A percentile compares a stretch with the other conserved stretches of the same genome.
phyloP scores from a whole-genome alignment of 2,113 vertebrate species.

The Engraulis encrasicolus region DNA sequence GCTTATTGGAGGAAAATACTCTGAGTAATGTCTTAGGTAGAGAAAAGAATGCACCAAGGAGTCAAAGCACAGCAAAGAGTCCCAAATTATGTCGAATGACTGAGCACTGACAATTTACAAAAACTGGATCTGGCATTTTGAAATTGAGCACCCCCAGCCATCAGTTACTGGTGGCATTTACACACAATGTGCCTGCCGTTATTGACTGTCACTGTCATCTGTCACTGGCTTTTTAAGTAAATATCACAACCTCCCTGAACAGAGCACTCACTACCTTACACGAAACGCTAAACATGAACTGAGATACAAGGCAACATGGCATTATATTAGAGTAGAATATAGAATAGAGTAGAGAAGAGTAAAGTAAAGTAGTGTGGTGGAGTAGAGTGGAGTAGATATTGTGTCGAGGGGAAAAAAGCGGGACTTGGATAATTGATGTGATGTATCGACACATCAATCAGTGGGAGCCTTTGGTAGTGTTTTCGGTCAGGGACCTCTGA shows the following conservation, averaged over 20 bases:
- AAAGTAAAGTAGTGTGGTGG: no score
- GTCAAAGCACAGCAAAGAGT: slow-evolving; percentile 23
- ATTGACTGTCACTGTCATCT: slow-evolving; percentile 40
- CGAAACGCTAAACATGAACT: neutral
- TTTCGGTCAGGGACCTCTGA: slow-evolving; percentile 68
- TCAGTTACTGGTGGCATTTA: slow-evolving; percentile 72
- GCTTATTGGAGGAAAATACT: slow-evolving; percentile 77
- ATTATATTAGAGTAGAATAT: no score
- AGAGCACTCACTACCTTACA: no score
- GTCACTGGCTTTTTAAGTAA: neutral
- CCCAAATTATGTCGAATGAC: slow-evolving; percentile 41
- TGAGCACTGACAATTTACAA: slow-evolving; percentile 71
- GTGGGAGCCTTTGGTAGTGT: slow-evolving; percentile 59
- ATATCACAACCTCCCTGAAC: neutral
- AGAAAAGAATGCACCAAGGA: slow-evolving; percentile 69
- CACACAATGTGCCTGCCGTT: slow-evolving; percentile 58
- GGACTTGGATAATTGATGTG: neutral
- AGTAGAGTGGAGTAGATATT: no score
- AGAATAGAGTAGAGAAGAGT: no score
- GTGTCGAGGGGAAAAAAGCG: neutral
- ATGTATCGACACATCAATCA: slow-evolving; percentile 43
- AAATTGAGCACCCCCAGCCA: slow-evolving; percentile 50
- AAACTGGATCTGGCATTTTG: slow-evolving; percentile 70
- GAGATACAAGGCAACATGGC: neutral
- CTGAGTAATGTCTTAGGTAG: slow-evolving; percentile 76